These are phyloP conservation scores for Halisarca cf. caerulea DNA, from an alignment of 37 sponge, comb jelly and placozoan species.

Conservation along the genomic window DNA sequence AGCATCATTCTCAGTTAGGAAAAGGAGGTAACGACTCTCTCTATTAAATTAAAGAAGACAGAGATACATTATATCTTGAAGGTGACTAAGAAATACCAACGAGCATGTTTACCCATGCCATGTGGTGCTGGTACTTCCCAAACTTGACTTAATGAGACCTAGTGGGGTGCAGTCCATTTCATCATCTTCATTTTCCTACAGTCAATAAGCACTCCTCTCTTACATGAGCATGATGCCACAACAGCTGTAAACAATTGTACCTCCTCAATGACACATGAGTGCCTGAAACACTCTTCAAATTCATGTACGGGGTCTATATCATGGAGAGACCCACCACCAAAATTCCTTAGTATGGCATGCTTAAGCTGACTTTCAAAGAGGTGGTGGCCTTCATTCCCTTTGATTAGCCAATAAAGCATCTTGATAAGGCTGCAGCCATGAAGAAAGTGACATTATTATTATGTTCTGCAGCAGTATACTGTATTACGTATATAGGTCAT, in stretches of 20 bases:
- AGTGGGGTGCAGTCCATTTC: slow-evolving; percentile 54
- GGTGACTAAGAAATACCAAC: neutral
- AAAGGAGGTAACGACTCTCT: slow-evolving; percentile 90
- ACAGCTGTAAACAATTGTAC: too few species aligned
- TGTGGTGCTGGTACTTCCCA: slow-evolving; percentile 50
- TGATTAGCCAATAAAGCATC: slow-evolving; percentile 86
- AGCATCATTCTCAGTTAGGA: slow-evolving; percentile 90
- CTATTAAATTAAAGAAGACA: slow-evolving; percentile 30
- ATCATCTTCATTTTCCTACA: neutral
- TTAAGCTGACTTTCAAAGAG: slow-evolving; percentile 60
- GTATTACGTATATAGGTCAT: too few species aligned
- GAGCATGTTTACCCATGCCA: slow-evolving; percentile 71
- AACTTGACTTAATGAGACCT: slow-evolving; percentile 76
- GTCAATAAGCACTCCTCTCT: too few species aligned
- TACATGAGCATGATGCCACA: too few species aligned
- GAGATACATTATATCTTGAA: neutral
- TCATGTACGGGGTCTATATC: neutral
- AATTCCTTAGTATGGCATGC: slow-evolving; percentile 87
- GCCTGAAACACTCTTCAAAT: neutral
- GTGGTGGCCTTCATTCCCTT: slow-evolving; percentile 13
- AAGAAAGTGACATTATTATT: too few species aligned
- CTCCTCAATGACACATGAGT: neutral
- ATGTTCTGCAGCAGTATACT: too few species aligned
- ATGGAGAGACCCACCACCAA: slow-evolving; percentile 90
- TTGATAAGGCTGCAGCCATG: slow-evolving; percentile 78